Evolutionary conservation across 2,113 vertebrate species (phyloP), one percentile per base, ranked within the genome.

Genomic region (Tichodroma muraria): DNA sequence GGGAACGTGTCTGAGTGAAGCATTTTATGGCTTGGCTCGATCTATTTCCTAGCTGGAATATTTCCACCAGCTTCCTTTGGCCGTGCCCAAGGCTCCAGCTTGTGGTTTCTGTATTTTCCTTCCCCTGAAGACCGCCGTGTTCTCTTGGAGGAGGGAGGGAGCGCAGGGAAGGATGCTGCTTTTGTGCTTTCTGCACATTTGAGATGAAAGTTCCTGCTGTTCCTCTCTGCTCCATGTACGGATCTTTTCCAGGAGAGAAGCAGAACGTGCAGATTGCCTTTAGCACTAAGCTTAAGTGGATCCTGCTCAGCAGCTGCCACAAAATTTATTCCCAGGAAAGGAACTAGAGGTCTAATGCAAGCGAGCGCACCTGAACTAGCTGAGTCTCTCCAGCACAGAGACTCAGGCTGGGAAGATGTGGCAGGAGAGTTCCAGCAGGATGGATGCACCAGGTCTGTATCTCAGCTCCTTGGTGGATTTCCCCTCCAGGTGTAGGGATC

Each of bases 21-120:
- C 47, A 21, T 91, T 95, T 95, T 83, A 91, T 77, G 52, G 71
- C 80, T 94, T 94, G 89, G 87, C 87, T 90, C 31, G 9, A 63
- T 89, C 86, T 77, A 44, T 95, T 93, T 95, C 87, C 93, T 82
- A 56, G 38, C 63, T 96, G 94, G 95, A 96, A 94, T 66, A 63
- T 59, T 95, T 96, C 85, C 93, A 94, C 50, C 5, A 4, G 38
- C 38, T 94, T 91, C 79, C 68, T 88, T 50, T 80, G 87, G 93
- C 85, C 0, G 1, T 57, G 71, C 35, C 35, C 0, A 2, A 89
- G 81, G 52, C 59, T 94, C 47, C 80, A 94, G 79, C 87, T 89
- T 94, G 91, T 91, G 93, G 94, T 94, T 97, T 97, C 79, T 7
- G 10, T 68, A 31, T 90, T 96, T 94, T 95, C 71, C 68, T 80